These are phyloP conservation scores for Hecatera dysodea DNA, from an alignment of 2,888 invertebrate species.

Conservation along the genomic window DNA sequence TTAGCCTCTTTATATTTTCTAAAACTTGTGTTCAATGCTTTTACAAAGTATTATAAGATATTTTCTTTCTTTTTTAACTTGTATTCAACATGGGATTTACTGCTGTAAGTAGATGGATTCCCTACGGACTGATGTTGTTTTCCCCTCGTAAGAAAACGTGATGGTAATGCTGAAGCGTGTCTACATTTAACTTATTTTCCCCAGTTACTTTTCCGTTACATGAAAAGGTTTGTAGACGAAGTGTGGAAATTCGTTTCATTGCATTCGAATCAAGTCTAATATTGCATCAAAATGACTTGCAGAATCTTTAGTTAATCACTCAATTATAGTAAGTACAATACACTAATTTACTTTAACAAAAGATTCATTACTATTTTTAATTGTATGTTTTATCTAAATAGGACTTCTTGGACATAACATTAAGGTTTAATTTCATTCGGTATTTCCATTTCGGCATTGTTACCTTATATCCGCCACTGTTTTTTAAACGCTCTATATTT, in stretches of 20 bases:
- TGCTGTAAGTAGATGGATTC: constrained; percentile 21
- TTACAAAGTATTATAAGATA: not conserved
- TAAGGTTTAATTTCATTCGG: constrained; percentile 40
- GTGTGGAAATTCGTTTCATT: not conserved
- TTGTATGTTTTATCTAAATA: constrained; percentile 22
- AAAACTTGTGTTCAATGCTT: constrained; percentile 4
- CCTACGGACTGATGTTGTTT: constrained; percentile 27
- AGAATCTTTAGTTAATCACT: constrained; percentile 10
- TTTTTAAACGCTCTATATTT: constrained; percentile 32
- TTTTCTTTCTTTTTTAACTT: constrained; percentile 12
- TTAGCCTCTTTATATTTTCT: constrained; percentile 30
- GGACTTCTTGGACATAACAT: not conserved
- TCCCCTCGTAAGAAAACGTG: constrained; percentile 30
- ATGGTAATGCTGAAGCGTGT: constrained; percentile 29
- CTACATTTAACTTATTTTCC: constrained; percentile 29
- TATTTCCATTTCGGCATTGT: constrained; percentile 39
- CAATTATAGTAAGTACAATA: constrained; percentile 13
- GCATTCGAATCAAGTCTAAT: not conserved
- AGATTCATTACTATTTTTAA: constrained; percentile 42
- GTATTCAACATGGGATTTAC: constrained; percentile 10
- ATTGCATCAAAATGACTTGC: constrained; percentile 24
- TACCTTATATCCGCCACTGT: constrained; percentile 24
- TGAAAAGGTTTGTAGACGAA: no score
- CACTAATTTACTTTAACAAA: constrained; percentile 53
- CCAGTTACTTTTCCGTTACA: not conserved